Evolutionary conservation across 2,888 invertebrate species (phyloP).

Genomic region (Troglohyphantes excavatus): DNA sequence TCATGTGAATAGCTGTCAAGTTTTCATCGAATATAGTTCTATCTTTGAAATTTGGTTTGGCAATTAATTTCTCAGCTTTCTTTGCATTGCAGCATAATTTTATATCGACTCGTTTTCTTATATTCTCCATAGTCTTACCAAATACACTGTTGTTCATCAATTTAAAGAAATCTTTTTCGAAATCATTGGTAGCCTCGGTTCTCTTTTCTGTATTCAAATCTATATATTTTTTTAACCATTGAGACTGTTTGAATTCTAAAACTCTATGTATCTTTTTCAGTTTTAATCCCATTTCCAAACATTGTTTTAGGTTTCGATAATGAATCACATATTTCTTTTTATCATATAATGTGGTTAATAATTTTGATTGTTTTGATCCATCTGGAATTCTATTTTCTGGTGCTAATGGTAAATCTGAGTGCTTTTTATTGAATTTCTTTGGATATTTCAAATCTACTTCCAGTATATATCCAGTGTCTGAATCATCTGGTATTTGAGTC

Average conservation of each 20-base stretch:
- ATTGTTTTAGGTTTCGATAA: slow-evolving; percentile 62
- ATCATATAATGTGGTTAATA: slow-evolving; percentile 66
- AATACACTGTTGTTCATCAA: slow-evolving; percentile 81
- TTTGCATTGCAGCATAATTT: slow-evolving; percentile 72
- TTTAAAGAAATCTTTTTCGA: slow-evolving; percentile 81
- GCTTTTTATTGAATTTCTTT: background rate
- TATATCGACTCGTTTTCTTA: slow-evolving; percentile 81
- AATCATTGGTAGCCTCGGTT: slow-evolving; percentile 81
- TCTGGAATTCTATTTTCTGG: slow-evolving; percentile 55
- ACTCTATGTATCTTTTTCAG: slow-evolving; percentile 80
- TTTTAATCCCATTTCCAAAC: slow-evolving; percentile 78
- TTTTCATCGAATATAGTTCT: background rate
- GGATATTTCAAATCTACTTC: slow-evolving; percentile 49
- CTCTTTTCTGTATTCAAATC: slow-evolving; percentile 77
- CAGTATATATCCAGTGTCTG: slow-evolving; percentile 47
- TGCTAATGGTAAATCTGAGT: slow-evolving; percentile 71
- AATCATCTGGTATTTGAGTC: background rate
- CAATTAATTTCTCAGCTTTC: slow-evolving; percentile 38
- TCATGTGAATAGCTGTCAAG: slow-evolving; percentile 73
- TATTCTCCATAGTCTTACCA: slow-evolving; percentile 82
- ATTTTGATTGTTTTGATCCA: slow-evolving; percentile 44
- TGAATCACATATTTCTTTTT: slow-evolving; percentile 80
- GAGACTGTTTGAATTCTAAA: slow-evolving; percentile 54
- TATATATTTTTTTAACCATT: slow-evolving; percentile 73
- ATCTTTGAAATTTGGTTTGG: slow-evolving; percentile 58